Conservation (phyloP, 2,797 vertebrate species). For the Ctenopoma multispine region DNA sequence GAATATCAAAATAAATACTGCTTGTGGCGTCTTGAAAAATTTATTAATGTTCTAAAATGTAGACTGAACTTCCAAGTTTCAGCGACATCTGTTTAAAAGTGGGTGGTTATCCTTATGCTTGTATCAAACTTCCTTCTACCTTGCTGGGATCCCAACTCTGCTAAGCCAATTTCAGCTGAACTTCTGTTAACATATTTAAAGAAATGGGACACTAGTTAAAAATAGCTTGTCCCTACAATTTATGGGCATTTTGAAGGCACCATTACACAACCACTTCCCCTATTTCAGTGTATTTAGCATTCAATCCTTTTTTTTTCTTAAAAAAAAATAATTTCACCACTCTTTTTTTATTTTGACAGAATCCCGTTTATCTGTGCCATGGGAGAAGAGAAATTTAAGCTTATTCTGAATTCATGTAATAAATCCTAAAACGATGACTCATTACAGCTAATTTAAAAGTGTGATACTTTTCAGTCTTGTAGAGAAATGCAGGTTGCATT, state of each 20-base stretch:
- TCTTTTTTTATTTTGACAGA: not conserved
- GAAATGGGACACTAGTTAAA: constrained; percentile 51
- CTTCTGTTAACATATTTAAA: constrained; percentile 30
- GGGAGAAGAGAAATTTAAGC: constrained; percentile 13
- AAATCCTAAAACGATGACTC: constrained; percentile 8
- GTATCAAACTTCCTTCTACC: constrained; percentile 5
- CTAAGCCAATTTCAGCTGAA: constrained; percentile 19
- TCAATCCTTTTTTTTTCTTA: not conserved
- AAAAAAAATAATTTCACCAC: constrained; percentile 1
- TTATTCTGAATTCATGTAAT: constrained; percentile 14
- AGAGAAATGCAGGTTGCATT: constrained; percentile 12
- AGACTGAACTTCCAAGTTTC: constrained; percentile 4
- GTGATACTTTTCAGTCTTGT: not conserved
- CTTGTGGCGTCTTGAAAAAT: constrained; percentile 9
- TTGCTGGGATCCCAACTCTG: constrained; percentile 12
- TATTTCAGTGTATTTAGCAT: constrained; percentile 28
- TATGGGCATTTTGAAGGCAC: constrained; percentile 22
- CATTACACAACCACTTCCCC: constrained; percentile 12
- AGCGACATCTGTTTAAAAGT: not conserved
- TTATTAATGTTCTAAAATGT: constrained; percentile 29
- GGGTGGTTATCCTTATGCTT: constrained; percentile 23
- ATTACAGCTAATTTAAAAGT: constrained; percentile 26
- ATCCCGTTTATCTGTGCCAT: constrained; percentile 14
- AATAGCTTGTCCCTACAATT: constrained; percentile 31
- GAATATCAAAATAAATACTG: constrained; percentile 15